Conservation (phyloP, 1,140 invertebrate species). For the Diachasma alloeum region DNA sequence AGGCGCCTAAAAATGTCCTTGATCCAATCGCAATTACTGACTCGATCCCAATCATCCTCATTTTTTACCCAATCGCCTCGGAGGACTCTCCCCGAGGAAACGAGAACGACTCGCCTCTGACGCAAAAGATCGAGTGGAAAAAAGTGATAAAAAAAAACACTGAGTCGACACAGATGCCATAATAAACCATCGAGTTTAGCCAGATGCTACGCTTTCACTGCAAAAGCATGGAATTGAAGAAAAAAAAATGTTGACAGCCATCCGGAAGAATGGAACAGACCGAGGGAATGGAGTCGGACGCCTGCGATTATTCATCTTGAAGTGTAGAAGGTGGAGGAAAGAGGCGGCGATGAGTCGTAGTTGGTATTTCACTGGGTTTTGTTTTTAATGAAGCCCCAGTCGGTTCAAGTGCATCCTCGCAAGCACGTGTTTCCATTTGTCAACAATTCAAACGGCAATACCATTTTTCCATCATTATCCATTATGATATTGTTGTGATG, state of each 20-base stretch:
- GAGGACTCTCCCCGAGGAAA: too few relatives aligned
- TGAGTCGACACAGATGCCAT: too few relatives aligned
- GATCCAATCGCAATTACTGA: too few relatives aligned
- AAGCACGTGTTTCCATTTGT: neutral
- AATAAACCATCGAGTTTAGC: too few relatives aligned
- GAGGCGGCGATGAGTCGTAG: neutral
- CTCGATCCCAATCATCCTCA: too few relatives aligned
- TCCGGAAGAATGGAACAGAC: conserved; percentile 2
- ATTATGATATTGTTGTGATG: neutral
- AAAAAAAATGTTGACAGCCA: neutral
- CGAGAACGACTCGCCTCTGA: too few relatives aligned
- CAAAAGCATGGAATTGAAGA: too few relatives aligned
- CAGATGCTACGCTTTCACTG: too few relatives aligned
- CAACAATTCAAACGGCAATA: neutral
- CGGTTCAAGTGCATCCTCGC: neutral
- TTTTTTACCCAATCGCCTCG: too few relatives aligned
- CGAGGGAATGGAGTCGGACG: neutral
- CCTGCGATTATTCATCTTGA: conserved; percentile 11
- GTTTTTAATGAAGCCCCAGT: neutral
- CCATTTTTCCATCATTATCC: neutral
- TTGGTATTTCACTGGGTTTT: conserved; percentile 5
- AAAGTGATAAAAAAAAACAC: too few relatives aligned
- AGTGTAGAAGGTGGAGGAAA: conserved; percentile 7
- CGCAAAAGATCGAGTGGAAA: too few relatives aligned
- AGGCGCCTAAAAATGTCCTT: too few relatives aligned